A percentile compares a stretch with the other conserved stretches of the same genome.
phyloP scores from a whole-genome alignment of 1,140 invertebrate genomes.

The Araneus ventricosus region DNA sequence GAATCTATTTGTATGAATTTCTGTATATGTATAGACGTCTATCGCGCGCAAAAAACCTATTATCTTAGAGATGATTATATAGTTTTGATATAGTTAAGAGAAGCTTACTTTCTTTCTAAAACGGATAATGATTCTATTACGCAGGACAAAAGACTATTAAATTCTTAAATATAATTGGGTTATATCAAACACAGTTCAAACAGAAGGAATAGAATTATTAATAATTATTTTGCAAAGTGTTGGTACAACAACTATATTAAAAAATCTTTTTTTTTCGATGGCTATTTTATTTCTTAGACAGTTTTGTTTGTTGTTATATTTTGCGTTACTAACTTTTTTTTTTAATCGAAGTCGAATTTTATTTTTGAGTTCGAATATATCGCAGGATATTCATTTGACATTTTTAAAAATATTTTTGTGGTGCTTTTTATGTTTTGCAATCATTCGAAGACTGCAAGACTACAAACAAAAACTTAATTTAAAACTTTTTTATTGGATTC shows the following conservation, averaged over 20 bases:
- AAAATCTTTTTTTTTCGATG: neutral
- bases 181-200: neutral
- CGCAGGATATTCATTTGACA: too few species aligned
- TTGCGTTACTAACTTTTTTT: too few species aligned
- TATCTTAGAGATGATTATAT: slow-evolving; percentile 33
- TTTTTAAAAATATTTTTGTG: too few species aligned
- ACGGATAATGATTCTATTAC: neutral
- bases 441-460: too few species aligned
- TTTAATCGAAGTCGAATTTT: too few species aligned
- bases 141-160: slow-evolving; percentile 7
- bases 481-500: too few species aligned
- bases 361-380: too few species aligned
- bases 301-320: neutral
- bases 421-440: too few species aligned
- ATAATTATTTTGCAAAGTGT: neutral
- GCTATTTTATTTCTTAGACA: neutral
- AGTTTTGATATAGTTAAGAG: slow-evolving; percentile 28
- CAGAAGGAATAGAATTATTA: neutral
- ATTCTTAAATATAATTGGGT: slow-evolving; percentile 13
- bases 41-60: slow-evolving; percentile 7
- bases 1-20: neutral
- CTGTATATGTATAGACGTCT: neutral
- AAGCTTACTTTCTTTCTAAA: neutral
- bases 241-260: too few species aligned
- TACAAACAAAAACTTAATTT: too few species aligned